A percentile compares a stretch with the other conserved stretches of the same genome.
Evolutionary conservation across 2,797 vertebrate genomes (phyloP).

Genomic region (Melanotaenia boesemani): DNA sequence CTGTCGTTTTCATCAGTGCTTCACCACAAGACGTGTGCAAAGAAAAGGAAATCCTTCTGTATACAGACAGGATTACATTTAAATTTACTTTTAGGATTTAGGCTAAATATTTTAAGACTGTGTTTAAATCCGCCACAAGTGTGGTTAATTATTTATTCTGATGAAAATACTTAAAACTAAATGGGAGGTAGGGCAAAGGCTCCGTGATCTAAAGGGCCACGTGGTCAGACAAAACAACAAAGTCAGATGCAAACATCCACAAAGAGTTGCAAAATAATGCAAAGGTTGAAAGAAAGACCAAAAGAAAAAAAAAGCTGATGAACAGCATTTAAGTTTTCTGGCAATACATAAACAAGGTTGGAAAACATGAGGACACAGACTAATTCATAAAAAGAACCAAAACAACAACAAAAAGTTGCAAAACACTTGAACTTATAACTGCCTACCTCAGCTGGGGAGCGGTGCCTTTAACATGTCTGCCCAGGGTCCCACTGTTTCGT

Average conservation of each 20-base stretch:
- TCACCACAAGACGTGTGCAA: not conserved
- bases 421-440: too few species aligned
- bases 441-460: too few species aligned
- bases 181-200: not conserved
- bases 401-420: too few species aligned
- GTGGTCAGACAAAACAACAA: not conserved
- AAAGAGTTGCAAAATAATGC: not conserved
- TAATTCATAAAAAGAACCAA: too few species aligned
- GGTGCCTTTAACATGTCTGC: not conserved
- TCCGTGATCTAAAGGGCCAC: not conserved
- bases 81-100: not conserved
- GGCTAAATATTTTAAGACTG: not conserved
- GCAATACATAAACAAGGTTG: too few species aligned
- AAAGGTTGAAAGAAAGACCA: not conserved
- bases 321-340: too few species aligned
- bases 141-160: not conserved
- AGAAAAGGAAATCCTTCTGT: not conserved
- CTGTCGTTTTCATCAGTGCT: conserved; percentile 46
- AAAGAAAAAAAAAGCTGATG: not conserved
- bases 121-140: not conserved
- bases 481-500: not conserved
- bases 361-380: too few species aligned
- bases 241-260: not conserved
- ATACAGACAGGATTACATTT: not conserved
- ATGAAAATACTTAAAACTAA: not conserved